Evolutionary conservation across 2,797 vertebrate genomes (phyloP).

Genomic region (Scarus forsteni): DNA sequence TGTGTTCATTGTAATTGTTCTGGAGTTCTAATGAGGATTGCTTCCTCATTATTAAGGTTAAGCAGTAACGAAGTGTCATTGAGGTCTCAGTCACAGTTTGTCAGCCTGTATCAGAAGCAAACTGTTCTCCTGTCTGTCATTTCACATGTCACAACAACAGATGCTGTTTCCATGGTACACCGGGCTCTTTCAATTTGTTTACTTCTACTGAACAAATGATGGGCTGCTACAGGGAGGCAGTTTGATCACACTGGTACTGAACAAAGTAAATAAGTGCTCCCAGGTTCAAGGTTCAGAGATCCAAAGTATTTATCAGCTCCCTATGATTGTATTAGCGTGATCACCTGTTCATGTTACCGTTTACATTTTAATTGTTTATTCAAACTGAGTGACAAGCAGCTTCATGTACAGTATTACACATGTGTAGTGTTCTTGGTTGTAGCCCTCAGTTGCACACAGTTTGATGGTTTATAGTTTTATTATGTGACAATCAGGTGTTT

Average conservation of each 20-base stretch:
- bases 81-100: constrained; percentile 16
- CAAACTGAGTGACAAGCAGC: constrained; percentile 22
- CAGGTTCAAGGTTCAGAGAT: constrained; percentile 12
- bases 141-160: constrained; percentile 13
- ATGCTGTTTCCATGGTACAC: constrained; percentile 30
- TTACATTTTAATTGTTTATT: constrained; percentile 51
- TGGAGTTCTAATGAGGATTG: constrained; percentile 20
- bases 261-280: constrained; percentile 1
- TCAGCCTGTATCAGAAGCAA: constrained; percentile 16
- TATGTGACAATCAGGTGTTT: constrained; percentile 17
- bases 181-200: constrained; percentile 7
- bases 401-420: constrained; percentile 64
- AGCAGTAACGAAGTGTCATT: constrained; percentile 20
- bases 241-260: constrained; percentile 30
- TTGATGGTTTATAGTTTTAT: constrained; percentile 28
- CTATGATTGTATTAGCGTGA: constrained; percentile 19
- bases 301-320: not conserved
- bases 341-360: constrained; percentile 45
- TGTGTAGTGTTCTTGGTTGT: constrained; percentile 34
- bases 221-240: constrained; percentile 10
- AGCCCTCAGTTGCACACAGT: constrained; percentile 20
- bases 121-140: constrained; percentile 23
- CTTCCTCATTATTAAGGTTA: constrained; percentile 12
- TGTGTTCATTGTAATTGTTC: constrained; percentile 1
- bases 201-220: constrained; percentile 27